A percentile compares a stretch with the other conserved stretches of the same genome.
These are phyloP conservation scores for Mythimna pallens DNA, from an alignment of 2,888 invertebrate species.

Conservation along the genomic window DNA sequence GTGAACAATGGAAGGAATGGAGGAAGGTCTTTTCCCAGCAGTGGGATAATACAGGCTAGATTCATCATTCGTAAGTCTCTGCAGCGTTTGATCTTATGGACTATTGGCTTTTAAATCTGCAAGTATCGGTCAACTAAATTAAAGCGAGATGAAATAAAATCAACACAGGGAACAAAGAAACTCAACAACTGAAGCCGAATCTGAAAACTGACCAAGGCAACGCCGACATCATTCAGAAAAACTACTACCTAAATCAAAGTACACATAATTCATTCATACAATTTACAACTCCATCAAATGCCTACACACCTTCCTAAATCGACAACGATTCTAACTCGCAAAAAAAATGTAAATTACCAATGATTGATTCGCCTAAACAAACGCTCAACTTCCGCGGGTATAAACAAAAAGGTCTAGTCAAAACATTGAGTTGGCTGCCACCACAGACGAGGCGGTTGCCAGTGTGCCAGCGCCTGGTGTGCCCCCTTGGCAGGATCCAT, in stretches of 20 bases:
- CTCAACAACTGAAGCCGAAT: not conserved
- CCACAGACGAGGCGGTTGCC: constrained; percentile 74
- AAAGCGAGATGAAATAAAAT: not conserved
- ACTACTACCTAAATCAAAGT: not conserved
- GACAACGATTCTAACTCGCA: constrained; percentile 20
- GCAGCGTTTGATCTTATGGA: not conserved
- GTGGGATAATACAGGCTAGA: not conserved
- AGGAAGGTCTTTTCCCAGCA: too few relatives aligned
- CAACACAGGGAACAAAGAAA: not conserved
- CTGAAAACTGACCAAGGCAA: not conserved
- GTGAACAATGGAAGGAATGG: too few relatives aligned
- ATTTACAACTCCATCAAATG: constrained; percentile 39
- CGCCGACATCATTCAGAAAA: not conserved
- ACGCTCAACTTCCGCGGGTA: constrained; percentile 53
- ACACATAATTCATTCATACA: constrained; percentile 26
- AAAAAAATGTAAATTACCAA: constrained; percentile 51
- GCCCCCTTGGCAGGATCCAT: constrained; percentile 73
- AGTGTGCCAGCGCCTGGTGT: constrained; percentile 82
- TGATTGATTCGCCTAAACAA: constrained; percentile 50
- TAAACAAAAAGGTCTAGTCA: constrained; percentile 78
- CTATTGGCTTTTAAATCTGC: not conserved
- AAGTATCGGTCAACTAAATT: too few relatives aligned
- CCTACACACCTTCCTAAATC: constrained; percentile 38
- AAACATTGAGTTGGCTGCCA: constrained; percentile 78
- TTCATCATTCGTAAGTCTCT: not conserved